phyloP scores from a whole-genome alignment of 2,888 invertebrate genomes.

The Synanthedon andrenaeformis region DNA sequence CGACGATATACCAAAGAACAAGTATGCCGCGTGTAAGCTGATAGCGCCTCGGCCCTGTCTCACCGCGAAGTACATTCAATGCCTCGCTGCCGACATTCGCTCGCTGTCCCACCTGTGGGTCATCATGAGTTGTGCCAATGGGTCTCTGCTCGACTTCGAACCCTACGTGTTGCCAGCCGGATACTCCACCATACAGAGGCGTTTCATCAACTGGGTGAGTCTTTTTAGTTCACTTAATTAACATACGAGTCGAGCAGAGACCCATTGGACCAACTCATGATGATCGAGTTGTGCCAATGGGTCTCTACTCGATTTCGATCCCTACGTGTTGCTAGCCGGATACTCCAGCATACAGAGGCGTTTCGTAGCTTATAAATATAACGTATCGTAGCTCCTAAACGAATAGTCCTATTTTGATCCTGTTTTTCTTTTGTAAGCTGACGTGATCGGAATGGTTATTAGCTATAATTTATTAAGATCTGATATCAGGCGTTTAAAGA shows the following conservation, averaged over 20 bases:
- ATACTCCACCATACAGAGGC: constrained; percentile 62
- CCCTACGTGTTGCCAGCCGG: constrained; percentile 73
- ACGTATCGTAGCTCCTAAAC: no score
- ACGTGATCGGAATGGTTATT: no score
- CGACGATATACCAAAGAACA: constrained; percentile 64
- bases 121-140: constrained; percentile 68
- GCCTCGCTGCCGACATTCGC: constrained; percentile 74
- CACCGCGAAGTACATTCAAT: constrained; percentile 80
- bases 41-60: constrained; percentile 79
- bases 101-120: constrained; percentile 80
- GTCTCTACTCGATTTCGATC: constrained; percentile 38
- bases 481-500: no score
- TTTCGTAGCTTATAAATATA: no score
- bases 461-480: no score
- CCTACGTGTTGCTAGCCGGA: no score
- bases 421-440: no score
- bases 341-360: no score
- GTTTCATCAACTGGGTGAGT: constrained; percentile 54
- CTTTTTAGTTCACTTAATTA: no score
- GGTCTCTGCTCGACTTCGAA: constrained; percentile 38
- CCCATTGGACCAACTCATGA: constrained; percentile 66
- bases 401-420: no score
- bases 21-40: constrained; percentile 67
- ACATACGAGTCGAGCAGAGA: constrained; percentile 34
- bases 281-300: constrained; percentile 72